These are phyloP conservation scores for Chaetops frenatus DNA, from an alignment of 2,113 vertebrate genomes.

Conservation along the genomic window DNA sequence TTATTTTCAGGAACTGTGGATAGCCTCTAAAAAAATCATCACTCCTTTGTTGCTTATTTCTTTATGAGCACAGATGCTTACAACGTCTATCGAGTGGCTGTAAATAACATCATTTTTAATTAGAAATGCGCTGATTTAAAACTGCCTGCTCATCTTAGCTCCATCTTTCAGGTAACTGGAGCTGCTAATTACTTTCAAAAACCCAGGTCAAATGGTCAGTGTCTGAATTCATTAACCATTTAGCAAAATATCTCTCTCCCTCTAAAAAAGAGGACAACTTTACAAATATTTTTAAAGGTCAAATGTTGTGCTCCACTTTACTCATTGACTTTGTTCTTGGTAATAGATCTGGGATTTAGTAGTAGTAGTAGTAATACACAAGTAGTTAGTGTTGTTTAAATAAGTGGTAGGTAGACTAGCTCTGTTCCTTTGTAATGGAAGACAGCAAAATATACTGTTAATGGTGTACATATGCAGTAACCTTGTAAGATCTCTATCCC, in stretches of 20 bases:
- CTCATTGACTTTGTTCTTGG: background rate
- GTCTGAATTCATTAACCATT: constrained; percentile 59
- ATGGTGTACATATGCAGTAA: background rate
- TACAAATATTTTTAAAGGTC: constrained; percentile 43
- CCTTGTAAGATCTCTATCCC: background rate
- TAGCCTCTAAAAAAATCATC: constrained; percentile 70
- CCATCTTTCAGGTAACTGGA: constrained; percentile 69
- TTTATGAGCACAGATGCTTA: constrained; percentile 72
- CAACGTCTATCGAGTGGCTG: constrained; percentile 67
- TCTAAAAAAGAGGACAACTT: constrained; percentile 9
- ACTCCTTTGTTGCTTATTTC: constrained; percentile 63
- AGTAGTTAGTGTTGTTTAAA: background rate
- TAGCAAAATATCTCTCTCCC: constrained; percentile 21
- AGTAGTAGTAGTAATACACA: background rate
- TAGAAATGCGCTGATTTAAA: constrained; percentile 68
- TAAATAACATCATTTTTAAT: constrained; percentile 75
- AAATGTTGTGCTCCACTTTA: background rate
- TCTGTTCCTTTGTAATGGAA: background rate
- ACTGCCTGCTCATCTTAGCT: constrained; percentile 65
- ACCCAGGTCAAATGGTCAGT: constrained; percentile 55
- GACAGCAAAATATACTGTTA: background rate
- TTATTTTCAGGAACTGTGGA: constrained; percentile 62
- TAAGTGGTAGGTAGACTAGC: background rate
- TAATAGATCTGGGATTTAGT: background rate
- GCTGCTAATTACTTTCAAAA: constrained; percentile 70